Evolutionary conservation across 2,113 vertebrate genomes (phyloP), one percentile per base, ranked within the genome.

Genomic region (Pelmatolapia mariae): DNA sequence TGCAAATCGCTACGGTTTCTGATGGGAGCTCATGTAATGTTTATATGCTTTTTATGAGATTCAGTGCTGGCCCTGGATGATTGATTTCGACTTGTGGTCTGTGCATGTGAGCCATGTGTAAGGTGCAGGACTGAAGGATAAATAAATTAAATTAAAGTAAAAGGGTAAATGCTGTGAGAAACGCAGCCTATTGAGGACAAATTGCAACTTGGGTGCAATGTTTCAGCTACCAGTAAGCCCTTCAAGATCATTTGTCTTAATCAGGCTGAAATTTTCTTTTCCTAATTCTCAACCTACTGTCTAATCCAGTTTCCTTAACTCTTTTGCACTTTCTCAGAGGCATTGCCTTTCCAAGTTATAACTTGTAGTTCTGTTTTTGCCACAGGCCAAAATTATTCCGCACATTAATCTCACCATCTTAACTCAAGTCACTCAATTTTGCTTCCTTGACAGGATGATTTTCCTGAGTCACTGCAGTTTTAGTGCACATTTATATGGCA

Each of bases 391-490:
- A 86, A 88, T 87, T 82, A 90, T 91, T 87, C 54, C 33, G 31
- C 86, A 86, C 73, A 80, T 93, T 94, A 85, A 92, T 93, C 90
- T 92, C 57, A 79, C 33, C 33, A 59, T 92, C 89, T 91, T 68
- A 16, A 81, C 83, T 83, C 22, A 80, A 68, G 59, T 84, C 73
- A 54, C 54, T 86, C 50, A 36, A 38, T 89, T 88, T 89, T 83
- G 15, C 86, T 36, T 86, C 82, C 87, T 90, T 84, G 85, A 89
- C 87, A 89, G 82, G 33, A 91, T 81, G 56, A 86, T 84, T 86
- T 24, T 91, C 91, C 92, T 93, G 92, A 96, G 91, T 96, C 95
- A 96, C 90, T 88, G 80, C 57, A 73, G 8, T 47, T 66, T 12
- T 10, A 36, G 13, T 36, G 56, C n/a, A 10, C 10, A n/a, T 8